Evolutionary conservation across 2,888 invertebrate species (phyloP).

Genomic region (Tenthredo distinguenda): DNA sequence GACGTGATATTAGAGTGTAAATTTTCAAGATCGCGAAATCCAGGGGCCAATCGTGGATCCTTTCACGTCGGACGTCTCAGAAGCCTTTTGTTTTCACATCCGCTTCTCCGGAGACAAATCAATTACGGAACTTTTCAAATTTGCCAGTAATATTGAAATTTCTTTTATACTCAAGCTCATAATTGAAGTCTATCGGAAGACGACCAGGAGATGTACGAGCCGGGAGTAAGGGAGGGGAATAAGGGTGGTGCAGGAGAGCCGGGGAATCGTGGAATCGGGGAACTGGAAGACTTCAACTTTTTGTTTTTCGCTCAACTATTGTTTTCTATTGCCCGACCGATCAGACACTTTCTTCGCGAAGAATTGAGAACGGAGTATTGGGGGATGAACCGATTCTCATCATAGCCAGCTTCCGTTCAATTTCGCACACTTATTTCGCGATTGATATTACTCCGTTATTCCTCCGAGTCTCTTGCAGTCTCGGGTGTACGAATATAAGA

Average conservation of each 20-base stretch:
- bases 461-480: conserved; percentile 13
- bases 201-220: conserved; percentile 61
- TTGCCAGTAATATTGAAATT: conserved; percentile 78
- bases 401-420: conserved; percentile 71
- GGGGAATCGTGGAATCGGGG: conserved; percentile 39
- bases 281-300: conserved; percentile 66
- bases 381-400: conserved; percentile 58
- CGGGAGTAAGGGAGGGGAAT: conserved; percentile 55
- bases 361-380: conserved; percentile 43
- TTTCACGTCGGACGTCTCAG: conserved; percentile 35
- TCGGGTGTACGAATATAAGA: not conserved
- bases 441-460: conserved; percentile 62
- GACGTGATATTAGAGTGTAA: conserved; percentile 13
- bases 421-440: conserved; percentile 65
- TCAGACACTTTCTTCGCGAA: conserved; percentile 59
- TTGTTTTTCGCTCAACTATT: conserved; percentile 76
- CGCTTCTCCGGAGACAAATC: conserved; percentile 67
- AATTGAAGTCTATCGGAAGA: conserved; percentile 76
- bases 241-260: conserved; percentile 50
- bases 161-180: conserved; percentile 76
- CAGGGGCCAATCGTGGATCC: conserved; percentile 29
- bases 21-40: conserved; percentile 4
- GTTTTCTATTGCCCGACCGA: conserved; percentile 71
- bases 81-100: conserved; percentile 50
- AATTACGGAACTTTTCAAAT: conserved; percentile 78